A percentile compares a stretch with the other conserved stretches of the same genome.
Evolutionary conservation across 1,140 invertebrate species (phyloP).

Genomic region (Aphelinus certus): DNA sequence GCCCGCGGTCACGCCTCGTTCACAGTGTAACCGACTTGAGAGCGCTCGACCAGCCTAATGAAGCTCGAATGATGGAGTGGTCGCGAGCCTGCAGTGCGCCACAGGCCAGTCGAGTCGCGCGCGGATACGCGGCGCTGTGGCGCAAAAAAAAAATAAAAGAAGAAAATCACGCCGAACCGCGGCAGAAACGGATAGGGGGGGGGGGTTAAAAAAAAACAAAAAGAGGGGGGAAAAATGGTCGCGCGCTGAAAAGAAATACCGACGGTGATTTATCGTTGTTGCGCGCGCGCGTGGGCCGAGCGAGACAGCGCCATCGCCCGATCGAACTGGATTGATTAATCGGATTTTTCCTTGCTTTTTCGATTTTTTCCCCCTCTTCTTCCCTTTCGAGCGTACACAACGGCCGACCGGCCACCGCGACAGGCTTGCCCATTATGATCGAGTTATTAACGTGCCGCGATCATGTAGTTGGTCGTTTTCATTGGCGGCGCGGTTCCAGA

Average conservation of each 20-base stretch:
- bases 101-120: conserved; percentile 41
- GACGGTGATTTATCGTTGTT: conserved; percentile 25
- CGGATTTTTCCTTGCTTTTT: background rate
- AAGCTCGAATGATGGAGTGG: conserved; percentile 54
- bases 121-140: conserved; percentile 39
- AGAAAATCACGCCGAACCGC: too few relatives aligned
- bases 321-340: conserved; percentile 17
- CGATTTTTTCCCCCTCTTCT: too few relatives aligned
- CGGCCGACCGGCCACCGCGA: too few relatives aligned
- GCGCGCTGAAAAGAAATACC: background rate
- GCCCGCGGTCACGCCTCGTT: conserved; percentile 11
- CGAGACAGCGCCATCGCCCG: background rate
- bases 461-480: too few relatives aligned
- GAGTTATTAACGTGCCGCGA: too few relatives aligned
- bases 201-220: background rate
- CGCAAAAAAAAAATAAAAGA: conserved; percentile 15
- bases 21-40: too few relatives aligned
- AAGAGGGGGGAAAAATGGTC: conserved; percentile 1
- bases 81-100: conserved; percentile 39
- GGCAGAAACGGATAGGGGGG: background rate
- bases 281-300: too few relatives aligned
- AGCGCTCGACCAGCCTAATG: conserved; percentile 51
- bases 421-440: too few relatives aligned
- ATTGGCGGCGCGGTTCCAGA: too few relatives aligned
- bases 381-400: too few relatives aligned